A percentile compares a stretch with the other conserved stretches of the same genome.
phyloP scores from a whole-genome alignment of 2,888 invertebrate genomes.

The Agrochola lychnidis region DNA sequence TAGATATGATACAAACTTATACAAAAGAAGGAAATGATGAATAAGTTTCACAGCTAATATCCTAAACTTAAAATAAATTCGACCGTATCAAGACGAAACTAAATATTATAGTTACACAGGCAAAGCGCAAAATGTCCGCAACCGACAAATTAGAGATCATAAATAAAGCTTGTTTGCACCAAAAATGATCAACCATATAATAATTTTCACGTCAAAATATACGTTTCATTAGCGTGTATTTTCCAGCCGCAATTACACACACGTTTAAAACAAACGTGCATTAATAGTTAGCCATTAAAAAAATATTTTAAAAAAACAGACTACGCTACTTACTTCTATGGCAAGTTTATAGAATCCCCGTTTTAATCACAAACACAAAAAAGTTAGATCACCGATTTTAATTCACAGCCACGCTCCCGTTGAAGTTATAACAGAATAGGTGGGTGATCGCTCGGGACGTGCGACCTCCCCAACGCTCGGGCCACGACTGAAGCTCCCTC shows the following conservation, averaged over 20 bases:
- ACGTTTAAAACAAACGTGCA: constrained; percentile 14
- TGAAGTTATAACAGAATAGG: constrained; percentile 47
- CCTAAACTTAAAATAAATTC: neutral
- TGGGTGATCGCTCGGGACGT: constrained; percentile 52
- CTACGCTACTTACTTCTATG: constrained; percentile 55
- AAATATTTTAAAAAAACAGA: neutral
- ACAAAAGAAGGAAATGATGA: too few relatives aligned
- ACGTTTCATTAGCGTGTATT: constrained; percentile 13
- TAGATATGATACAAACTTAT: too few relatives aligned
- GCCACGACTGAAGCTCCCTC: constrained; percentile 62
- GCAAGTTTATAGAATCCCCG: constrained; percentile 50
- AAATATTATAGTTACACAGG: neutral
- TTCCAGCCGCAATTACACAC: constrained; percentile 13
- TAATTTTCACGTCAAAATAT: constrained; percentile 26
- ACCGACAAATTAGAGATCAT: constrained; percentile 10
- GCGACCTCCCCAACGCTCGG: constrained; percentile 47
- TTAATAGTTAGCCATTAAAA: constrained; percentile 12
- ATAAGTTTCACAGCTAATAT: neutral
- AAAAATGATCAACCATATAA: constrained; percentile 24
- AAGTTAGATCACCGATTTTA: constrained; percentile 62
- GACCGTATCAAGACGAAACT: neutral
- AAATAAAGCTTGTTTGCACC: constrained; percentile 9
- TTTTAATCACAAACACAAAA: constrained; percentile 63
- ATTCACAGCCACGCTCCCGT: constrained; percentile 60
- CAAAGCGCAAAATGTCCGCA: constrained; percentile 30